These are phyloP conservation scores for Oryzias javanicus DNA, from an alignment of 2,113 vertebrate species.

Conservation along the genomic window DNA sequence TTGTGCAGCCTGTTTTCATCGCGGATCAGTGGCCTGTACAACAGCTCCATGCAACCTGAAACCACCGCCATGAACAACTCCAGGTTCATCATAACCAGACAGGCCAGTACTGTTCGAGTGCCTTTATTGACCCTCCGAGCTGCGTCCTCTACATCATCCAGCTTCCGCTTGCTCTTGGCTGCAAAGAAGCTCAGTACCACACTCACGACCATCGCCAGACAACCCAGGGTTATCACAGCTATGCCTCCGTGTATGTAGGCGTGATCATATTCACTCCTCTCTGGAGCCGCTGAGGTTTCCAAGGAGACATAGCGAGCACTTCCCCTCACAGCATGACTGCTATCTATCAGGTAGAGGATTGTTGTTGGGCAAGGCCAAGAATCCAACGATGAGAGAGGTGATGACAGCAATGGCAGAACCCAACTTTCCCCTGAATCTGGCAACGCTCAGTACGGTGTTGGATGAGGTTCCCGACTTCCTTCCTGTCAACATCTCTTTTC, in stretches of 20 bases:
- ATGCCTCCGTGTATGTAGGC: constrained; percentile 4
- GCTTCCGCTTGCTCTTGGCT: neutral
- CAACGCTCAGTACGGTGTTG: neutral
- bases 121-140: too few relatives aligned
- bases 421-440: neutral
- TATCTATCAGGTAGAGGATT: constrained; percentile 20
- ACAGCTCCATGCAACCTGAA: constrained; percentile 10
- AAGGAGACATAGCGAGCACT: neutral
- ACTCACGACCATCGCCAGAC: constrained; percentile 4
- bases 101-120: neutral
- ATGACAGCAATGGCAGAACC: neutral
- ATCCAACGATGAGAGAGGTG: constrained; percentile 15
- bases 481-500: neutral
- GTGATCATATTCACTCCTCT: neutral
- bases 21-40: constrained; percentile 7
- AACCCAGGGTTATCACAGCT: neutral
- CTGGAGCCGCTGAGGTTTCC: neutral
- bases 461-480: neutral
- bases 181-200: constrained; percentile 19
- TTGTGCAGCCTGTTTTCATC: neutral
- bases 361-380: constrained; percentile 15
- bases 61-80: constrained; percentile 19
- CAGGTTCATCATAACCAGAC: constrained; percentile 17
- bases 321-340: neutral
- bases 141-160: neutral